Evolutionary conservation across 2,888 invertebrate genomes (phyloP).

Genomic region (Phlogophora meticulosa): DNA sequence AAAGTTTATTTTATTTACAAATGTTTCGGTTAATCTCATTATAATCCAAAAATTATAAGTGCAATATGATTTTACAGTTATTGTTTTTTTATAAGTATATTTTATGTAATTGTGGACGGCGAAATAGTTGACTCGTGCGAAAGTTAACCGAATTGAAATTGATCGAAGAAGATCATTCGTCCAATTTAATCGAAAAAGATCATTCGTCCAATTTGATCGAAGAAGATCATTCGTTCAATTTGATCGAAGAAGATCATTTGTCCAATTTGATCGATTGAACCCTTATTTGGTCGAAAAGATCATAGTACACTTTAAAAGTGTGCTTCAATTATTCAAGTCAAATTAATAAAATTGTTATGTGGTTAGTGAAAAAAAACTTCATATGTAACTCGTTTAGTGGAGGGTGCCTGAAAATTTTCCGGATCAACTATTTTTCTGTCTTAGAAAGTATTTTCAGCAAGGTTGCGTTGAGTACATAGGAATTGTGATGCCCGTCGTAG

Average conservation of each 20-base stretch:
- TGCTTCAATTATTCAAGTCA: constrained; percentile 3
- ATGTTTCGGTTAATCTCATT: constrained; percentile 61
- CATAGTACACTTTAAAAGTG: not conserved
- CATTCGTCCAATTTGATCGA: not conserved
- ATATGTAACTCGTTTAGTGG: no score
- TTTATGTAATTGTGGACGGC: constrained; percentile 20
- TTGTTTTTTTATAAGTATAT: constrained; percentile 30
- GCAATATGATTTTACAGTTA: constrained; percentile 56
- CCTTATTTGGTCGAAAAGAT: not conserved
- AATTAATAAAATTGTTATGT: constrained; percentile 10
- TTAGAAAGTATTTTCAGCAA: constrained; percentile 20
- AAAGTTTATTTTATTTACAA: constrained; percentile 36
- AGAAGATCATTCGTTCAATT: not conserved
- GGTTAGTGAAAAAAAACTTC: not conserved
- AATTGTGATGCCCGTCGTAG: constrained; percentile 76
- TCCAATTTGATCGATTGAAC: not conserved
- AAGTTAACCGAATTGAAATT: no score
- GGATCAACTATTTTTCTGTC: constrained; percentile 30
- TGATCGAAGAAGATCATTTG: not conserved
- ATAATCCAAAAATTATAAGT: constrained; percentile 64
- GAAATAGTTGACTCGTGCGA: constrained; percentile 29
- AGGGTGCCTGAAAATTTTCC: not conserved
- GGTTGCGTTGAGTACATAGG: constrained; percentile 50
- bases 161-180: not conserved
- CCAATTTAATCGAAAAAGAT: not conserved